phyloP scores from a whole-genome alignment of 1,140 invertebrate species.

The Eumeta japonica region DNA sequence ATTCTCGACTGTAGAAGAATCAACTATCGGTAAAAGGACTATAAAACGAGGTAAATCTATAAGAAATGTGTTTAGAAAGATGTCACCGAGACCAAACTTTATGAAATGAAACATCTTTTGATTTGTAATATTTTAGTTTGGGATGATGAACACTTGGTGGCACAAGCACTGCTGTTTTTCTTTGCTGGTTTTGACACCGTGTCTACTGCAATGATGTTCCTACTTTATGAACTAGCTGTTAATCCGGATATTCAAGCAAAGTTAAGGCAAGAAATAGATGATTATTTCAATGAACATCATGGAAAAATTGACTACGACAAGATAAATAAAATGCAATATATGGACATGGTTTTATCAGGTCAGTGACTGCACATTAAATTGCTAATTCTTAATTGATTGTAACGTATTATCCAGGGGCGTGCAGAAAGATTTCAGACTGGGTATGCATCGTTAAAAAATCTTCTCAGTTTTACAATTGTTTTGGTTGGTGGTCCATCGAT shows the following conservation, averaged over 20 bases:
- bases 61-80: slow-evolving; percentile 21
- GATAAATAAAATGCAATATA: slow-evolving; percentile 27
- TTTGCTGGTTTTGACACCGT: too few species aligned
- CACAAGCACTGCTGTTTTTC: slow-evolving; percentile 31
- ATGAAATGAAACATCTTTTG: slow-evolving; percentile 3
- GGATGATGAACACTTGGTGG: slow-evolving; percentile 32
- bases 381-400: too few species aligned
- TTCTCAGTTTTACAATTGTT: too few species aligned
- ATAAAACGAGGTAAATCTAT: slow-evolving; percentile 5
- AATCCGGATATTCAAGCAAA: slow-evolving; percentile 63
- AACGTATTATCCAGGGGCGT: too few species aligned
- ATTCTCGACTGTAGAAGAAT: slow-evolving; percentile 40
- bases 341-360: slow-evolving; percentile 42
- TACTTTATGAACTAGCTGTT: slow-evolving; percentile 60
- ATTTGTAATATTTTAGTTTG: slow-evolving; percentile 18
- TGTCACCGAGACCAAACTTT: slow-evolving; percentile 20
- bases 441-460: too few species aligned
- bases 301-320: slow-evolving; percentile 28
- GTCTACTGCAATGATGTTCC: slow-evolving; percentile 59
- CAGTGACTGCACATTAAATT: too few species aligned
- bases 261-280: slow-evolving; percentile 23
- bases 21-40: slow-evolving; percentile 25
- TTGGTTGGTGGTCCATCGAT: too few species aligned
- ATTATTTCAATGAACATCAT: slow-evolving; percentile 16
- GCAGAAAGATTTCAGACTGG: too few species aligned